These are phyloP conservation scores for Salpingus planirostris DNA, from an alignment of 2,888 invertebrate species.

Conservation along the genomic window DNA sequence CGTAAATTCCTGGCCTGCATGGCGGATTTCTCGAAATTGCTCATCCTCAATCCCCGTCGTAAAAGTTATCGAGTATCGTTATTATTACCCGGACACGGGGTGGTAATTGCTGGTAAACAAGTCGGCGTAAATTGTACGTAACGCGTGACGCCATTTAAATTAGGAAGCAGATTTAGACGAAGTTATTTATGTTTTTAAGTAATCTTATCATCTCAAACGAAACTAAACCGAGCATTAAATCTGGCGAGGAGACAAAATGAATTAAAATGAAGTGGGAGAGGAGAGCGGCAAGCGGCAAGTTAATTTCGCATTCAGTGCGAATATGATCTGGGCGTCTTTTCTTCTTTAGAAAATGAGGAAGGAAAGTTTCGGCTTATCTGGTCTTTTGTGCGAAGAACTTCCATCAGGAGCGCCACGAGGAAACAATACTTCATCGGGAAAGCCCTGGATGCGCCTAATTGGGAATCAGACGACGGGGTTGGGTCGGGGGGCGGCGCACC, in stretches of 20 bases:
- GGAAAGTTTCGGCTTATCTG: constrained; percentile 35
- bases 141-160: constrained; percentile 28
- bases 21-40: no score
- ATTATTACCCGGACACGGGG: no score
- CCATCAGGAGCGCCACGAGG: constrained; percentile 31
- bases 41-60: no score
- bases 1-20: no score
- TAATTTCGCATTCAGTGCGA: constrained; percentile 35
- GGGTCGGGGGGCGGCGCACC: no score
- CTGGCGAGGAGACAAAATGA: constrained; percentile 29
- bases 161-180: constrained; percentile 30
- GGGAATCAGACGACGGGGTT: constrained; percentile 21
- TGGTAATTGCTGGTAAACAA: constrained; percentile 19
- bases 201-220: constrained; percentile 33
- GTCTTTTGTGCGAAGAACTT: constrained; percentile 33
- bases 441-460: constrained; percentile 28
- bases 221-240: constrained; percentile 35
- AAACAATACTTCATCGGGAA: constrained; percentile 36
- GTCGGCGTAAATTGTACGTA: constrained; percentile 19
- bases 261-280: constrained; percentile 27
- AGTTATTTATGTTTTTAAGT: constrained; percentile 34
- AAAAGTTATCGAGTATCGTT: no score
- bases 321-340: constrained; percentile 35
- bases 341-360: constrained; percentile 31
- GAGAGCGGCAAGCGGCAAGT: constrained; percentile 24